These are phyloP conservation scores for Drosophila teissieri DNA, from an alignment of 1,140 invertebrate genomes.

Conservation along the genomic window DNA sequence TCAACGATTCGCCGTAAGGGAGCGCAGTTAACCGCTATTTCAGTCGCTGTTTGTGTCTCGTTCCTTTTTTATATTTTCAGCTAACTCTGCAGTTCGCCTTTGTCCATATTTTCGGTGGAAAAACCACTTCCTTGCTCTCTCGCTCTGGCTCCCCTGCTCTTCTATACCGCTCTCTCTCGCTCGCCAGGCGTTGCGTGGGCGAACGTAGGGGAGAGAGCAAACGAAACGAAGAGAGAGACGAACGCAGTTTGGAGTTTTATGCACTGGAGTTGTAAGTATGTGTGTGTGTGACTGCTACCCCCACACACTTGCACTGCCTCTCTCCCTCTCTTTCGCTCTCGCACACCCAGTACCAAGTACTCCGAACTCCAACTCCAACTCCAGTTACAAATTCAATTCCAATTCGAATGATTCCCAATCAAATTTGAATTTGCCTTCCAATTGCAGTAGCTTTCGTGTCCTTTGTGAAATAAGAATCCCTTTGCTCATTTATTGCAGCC, in stretches of 20 bases:
- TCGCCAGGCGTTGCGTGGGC: conserved; percentile 54
- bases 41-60: conserved; percentile 25
- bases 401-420: conserved; percentile 4
- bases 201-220: conserved; percentile 38
- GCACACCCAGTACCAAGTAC: conserved; percentile 14
- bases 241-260: conserved; percentile 49
- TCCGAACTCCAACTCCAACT: conserved; percentile 14
- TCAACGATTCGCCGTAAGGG: conserved; percentile 41
- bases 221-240: conserved; percentile 28
- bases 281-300: conserved; percentile 41
- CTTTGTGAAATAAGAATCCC: background rate
- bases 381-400: conserved; percentile 26
- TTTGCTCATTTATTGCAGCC: conserved; percentile 25
- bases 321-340: conserved; percentile 47
- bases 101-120: conserved; percentile 44
- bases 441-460: conserved; percentile 21
- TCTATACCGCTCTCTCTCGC: conserved; percentile 18
- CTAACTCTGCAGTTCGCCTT: conserved; percentile 41
- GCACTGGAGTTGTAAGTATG: conserved; percentile 32
- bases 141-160: conserved; percentile 16
- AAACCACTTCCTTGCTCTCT: conserved; percentile 39
- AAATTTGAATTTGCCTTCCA: conserved; percentile 30
- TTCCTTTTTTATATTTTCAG: conserved; percentile 13
- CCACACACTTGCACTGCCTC: conserved; percentile 57
- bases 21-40: conserved; percentile 39